Conservation (phyloP, 2,888 invertebrate genomes). For the Cantharis lateralis region DNA sequence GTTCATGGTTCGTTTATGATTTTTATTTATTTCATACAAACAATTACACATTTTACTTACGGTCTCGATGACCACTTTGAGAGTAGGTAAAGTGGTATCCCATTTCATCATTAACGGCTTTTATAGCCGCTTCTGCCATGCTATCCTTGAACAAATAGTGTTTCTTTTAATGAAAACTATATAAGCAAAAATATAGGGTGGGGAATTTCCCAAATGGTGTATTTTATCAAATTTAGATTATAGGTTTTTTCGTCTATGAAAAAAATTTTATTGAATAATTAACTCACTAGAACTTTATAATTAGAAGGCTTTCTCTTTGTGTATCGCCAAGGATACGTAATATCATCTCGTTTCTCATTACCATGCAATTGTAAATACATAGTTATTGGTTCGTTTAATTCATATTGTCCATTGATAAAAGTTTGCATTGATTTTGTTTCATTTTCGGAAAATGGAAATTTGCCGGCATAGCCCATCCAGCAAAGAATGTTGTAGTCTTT, state of each 20-base stretch:
- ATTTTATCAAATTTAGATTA: too few relatives aligned
- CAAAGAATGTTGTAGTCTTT: neutral
- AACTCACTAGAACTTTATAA: neutral
- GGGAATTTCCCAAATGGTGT: too few relatives aligned
- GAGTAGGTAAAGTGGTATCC: neutral
- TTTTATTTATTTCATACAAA: too few relatives aligned
- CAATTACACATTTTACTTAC: neutral
- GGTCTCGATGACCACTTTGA: neutral
- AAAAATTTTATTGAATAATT: neutral
- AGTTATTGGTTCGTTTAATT: neutral
- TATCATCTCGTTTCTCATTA: neutral
- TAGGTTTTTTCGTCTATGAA: too few relatives aligned
- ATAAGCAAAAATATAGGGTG: too few relatives aligned
- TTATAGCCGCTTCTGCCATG: neutral
- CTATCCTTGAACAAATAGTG: neutral
- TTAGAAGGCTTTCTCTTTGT: neutral
- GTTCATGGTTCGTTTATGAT: too few relatives aligned
- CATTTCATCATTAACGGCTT: neutral
- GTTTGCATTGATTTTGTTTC: neutral
- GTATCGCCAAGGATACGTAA: constrained; percentile 8
- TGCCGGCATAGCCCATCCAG: neutral
- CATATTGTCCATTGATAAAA: neutral
- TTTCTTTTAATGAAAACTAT: neutral
- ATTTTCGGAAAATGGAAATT: constrained; percentile 4
- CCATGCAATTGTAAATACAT: constrained; percentile 11